Base-by-base conservation (phyloP, 2,797 vertebrate genomes). In the Eulemur coronatus region DNA sequence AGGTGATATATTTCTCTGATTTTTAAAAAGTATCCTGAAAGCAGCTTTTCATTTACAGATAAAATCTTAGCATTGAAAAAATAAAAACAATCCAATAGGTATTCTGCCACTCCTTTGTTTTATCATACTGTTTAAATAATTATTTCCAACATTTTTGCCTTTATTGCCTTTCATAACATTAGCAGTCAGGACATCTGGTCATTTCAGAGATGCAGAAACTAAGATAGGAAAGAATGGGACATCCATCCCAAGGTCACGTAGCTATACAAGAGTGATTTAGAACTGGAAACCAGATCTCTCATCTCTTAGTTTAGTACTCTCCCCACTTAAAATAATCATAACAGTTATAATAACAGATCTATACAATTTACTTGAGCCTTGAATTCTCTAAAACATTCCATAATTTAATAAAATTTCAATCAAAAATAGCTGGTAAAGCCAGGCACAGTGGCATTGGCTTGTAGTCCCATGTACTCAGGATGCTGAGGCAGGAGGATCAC, bases 181-280 rank as follows among this genome's bases (percentile, higher is more conserved):
- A 94, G 20, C 15, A 90, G 30, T 79, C 52, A 75, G n/a, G 22
- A 89, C 59, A 70, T 46, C 12, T 92, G 50, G 15, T 22, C 55
- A 50, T 72, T 84, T 84, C 38, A 95, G 41, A 95, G 50, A 78
- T 67, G 61, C 95, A 95, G 48, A 93, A 82, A 82, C 57, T 76
- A 89, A 92, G 14, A 91, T 7, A 26, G 13, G 38, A 26, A 84
- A 17, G 15, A 6, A 7, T 38, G 1, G n/a, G 7, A 61, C 67
- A 10, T 22, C 13, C 9, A 63, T 65, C 10, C 26, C 18, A 57
- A 91, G 17, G 59, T 75, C 52, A 59, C n/a, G 81, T 22, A 65
- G 7, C 26, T 84, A 79, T 35, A 41, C 14, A 20, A 10, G 18
- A 24, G 38, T 43, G 35, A 85, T 75, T 17, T 88, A 80, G 35